phyloP scores from a whole-genome alignment of 2,797 vertebrate genomes.

The Parambassis ranga region DNA sequence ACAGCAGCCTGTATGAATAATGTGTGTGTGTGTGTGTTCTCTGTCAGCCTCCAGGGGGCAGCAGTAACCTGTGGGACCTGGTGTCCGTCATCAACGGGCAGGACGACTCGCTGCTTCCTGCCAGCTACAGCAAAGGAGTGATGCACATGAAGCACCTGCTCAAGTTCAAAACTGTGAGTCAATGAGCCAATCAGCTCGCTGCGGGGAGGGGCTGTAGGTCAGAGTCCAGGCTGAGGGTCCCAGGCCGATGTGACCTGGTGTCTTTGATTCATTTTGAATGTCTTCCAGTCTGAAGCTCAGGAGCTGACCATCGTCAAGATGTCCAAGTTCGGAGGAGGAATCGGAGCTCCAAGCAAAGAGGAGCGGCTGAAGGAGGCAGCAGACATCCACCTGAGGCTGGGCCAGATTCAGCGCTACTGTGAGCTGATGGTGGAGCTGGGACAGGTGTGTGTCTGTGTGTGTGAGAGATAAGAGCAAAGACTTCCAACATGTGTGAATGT shows the following conservation, averaged over 20 bases:
- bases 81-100: constrained; percentile 92
- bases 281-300: constrained; percentile 92
- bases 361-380: constrained; percentile 94
- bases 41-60: constrained; percentile 90
- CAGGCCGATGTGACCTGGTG: no score
- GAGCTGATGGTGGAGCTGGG: constrained; percentile 98
- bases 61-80: constrained; percentile 95
- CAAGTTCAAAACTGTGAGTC: constrained; percentile 86
- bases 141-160: constrained; percentile 96
- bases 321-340: constrained; percentile 95
- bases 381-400: constrained; percentile 91
- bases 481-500: no score
- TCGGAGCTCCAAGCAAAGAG: constrained; percentile 93
- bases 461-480: no score
- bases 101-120: constrained; percentile 93
- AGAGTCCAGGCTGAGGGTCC: no score
- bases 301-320: constrained; percentile 97
- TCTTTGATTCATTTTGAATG: neutral
- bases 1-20: no score
- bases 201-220: no score
- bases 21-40: neutral
- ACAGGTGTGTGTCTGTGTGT: constrained; percentile 80
- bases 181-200: no score
- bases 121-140: constrained; percentile 92
- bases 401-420: constrained; percentile 96